Conservation (phyloP, 2,888 invertebrate species). For the Flabesymbios commensalis region DNA sequence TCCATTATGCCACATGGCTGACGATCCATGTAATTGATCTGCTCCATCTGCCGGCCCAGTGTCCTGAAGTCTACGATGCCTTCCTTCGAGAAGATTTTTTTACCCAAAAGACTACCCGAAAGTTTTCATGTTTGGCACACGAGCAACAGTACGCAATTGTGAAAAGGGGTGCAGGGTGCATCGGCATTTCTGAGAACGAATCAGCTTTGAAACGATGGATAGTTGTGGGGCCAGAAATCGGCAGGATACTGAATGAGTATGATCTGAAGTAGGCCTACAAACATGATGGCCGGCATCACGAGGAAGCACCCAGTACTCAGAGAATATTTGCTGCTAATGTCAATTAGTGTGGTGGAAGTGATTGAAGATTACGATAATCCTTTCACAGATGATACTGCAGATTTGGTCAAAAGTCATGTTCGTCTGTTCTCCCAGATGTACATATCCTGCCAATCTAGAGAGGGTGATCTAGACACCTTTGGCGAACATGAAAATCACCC, state of each 20-base stretch:
- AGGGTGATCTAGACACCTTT: background rate
- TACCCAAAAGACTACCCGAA: conserved; percentile 27
- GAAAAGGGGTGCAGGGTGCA: conserved; percentile 37
- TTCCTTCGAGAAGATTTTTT: conserved; percentile 33
- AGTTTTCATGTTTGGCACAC: conserved; percentile 13
- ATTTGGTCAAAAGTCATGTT: conserved; percentile 15
- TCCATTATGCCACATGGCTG: conserved; percentile 38
- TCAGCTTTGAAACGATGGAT: conserved; percentile 37
- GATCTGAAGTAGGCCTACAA: background rate
- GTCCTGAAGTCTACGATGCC: conserved; percentile 27
- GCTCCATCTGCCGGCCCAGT: conserved; percentile 20
- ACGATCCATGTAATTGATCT: conserved; percentile 37
- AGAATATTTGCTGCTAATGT: conserved; percentile 16
- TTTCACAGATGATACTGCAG: conserved; percentile 18
- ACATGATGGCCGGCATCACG: conserved; percentile 16
- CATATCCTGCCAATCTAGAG: conserved; percentile 3
- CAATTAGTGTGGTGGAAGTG: conserved; percentile 10
- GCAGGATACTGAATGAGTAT: conserved; percentile 5
- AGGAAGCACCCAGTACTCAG: conserved; percentile 20
- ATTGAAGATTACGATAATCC: conserved; percentile 24
- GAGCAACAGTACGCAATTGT: conserved; percentile 38
- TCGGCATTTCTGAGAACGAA: conserved; percentile 36
- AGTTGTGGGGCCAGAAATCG: conserved; percentile 37
- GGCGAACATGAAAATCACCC: background rate
- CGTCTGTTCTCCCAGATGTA: conserved; percentile 5